Base-by-base conservation (phyloP, 1,140 invertebrate species). In the Cheumatopsyche charites region DNA sequence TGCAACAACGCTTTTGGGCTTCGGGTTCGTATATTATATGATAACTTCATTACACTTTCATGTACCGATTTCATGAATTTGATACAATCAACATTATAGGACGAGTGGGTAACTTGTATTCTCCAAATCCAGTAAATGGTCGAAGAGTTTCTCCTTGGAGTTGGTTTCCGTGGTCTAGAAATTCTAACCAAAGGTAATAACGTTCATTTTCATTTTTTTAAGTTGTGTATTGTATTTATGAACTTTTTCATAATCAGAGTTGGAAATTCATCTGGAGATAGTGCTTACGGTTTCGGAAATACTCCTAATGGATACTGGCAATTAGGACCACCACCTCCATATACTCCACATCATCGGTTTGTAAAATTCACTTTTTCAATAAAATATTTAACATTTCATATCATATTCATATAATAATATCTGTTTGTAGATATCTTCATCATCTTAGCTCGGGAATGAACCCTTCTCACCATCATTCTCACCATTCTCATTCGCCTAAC, bases 81-180 rank as follows among this genome's bases (percentile, higher is more conserved):
- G 21, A 68, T 82, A 82, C 62, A 84, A 82, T 74, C 84, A 83
- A 15, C 23, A 11, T 78, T 78, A 4, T 79, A 82, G 87, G 87
- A 77, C 82, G 88, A 36, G 84, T 88, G 11, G 91, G 91, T 0
- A 93, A 93, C 78, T 85, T 94, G 15, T 93, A 94, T 75, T 92
- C 91, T 0, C 92, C 92, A 0, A 93, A 93, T 82, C 91, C 92
- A 0, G 90, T 88, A 0, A 80, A 82, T 0, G 82, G 79, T 0
- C 75, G 83, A 19, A 82, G 83, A 73, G 80, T 81, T 0, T 84
- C 83, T 0, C 81, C 83, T 0, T 84, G 83, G 82, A 80, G 81
- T 75, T 84, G 79, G 82, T 81, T 80, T 71, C 79, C 80, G 45
- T 84, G 85, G 82, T 80, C 84, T 75, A 71, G 83, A 77, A 78